Percentiles rank a stretch among this genome's conserved stretches.
Conservation (phyloP, 2,797 vertebrate genomes). For the Cynopterus sphinx region DNA sequence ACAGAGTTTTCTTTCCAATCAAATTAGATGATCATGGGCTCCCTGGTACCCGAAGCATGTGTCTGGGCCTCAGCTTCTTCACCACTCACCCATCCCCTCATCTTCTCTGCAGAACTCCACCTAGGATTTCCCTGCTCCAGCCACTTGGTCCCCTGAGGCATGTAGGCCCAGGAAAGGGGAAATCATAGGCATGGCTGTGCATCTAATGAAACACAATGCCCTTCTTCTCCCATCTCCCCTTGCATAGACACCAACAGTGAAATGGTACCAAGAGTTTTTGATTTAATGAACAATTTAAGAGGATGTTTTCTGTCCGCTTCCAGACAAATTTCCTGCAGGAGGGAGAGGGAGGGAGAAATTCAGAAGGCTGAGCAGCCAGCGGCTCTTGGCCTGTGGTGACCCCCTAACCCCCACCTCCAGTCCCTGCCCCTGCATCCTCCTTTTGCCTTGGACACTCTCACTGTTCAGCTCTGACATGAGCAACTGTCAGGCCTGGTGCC, state of each 20-base stretch:
- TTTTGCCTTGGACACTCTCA: background rate
- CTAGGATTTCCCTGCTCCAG: background rate
- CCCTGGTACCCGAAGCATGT: background rate
- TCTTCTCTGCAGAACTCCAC: background rate
- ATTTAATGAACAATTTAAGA: background rate
- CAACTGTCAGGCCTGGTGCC: background rate
- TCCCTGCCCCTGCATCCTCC: background rate
- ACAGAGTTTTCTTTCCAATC: background rate
- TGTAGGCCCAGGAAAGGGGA: background rate
- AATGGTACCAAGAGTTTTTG: background rate
- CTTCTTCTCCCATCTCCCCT: background rate
- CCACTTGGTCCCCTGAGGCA: background rate
- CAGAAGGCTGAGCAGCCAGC: background rate
- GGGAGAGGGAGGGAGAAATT: background rate
- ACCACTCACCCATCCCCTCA: background rate
- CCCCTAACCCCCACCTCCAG: background rate
- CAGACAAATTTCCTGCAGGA: background rate
- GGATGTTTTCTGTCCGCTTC: background rate
- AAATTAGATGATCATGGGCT: background rate
- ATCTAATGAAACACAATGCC: background rate
- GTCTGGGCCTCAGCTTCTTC: background rate
- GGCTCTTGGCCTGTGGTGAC: background rate
- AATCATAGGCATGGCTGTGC: accelerated
- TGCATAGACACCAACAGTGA: background rate
- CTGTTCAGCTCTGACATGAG: background rate